Evolutionary conservation across 2,797 vertebrate species (phyloP).

Genomic region (Enteromius fasciolatus): DNA sequence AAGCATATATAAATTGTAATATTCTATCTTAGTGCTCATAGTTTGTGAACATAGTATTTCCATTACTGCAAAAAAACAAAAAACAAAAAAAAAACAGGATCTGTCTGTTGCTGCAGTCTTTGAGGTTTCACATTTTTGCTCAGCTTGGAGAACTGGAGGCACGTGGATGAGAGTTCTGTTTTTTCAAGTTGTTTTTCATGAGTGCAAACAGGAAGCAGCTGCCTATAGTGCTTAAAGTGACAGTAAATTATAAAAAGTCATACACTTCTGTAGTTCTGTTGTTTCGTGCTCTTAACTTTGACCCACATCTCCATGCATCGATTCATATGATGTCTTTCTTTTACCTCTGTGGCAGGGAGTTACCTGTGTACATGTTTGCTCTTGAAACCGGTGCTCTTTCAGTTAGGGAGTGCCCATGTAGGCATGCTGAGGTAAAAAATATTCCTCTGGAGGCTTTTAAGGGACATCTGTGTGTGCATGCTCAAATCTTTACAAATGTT

Average conservation of each 20-base stretch:
- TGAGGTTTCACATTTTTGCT: constrained; percentile 14
- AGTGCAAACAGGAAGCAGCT: constrained; percentile 32
- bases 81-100: not conserved
- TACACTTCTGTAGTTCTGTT: not conserved
- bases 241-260: not conserved
- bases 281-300: constrained; percentile 17
- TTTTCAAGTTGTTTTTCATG: not conserved
- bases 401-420: constrained; percentile 37
- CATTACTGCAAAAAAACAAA: not conserved
- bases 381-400: constrained; percentile 30
- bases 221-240: constrained; percentile 18
- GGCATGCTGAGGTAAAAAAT: not conserved
- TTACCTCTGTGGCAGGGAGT: constrained; percentile 11
- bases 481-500: not conserved
- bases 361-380: constrained; percentile 32
- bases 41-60: not conserved
- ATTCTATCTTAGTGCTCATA: not conserved
- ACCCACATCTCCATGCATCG: constrained; percentile 16
- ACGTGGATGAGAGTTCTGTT: constrained; percentile 6
- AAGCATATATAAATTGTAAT: not conserved
- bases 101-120: not conserved
- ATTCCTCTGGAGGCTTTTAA: constrained; percentile 5
- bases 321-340: constrained; percentile 5
- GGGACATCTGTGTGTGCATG: not conserved
- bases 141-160: constrained; percentile 8